These are phyloP conservation scores for Philhelius pedissequus DNA, from an alignment of 2,888 invertebrate genomes.

Conservation along the genomic window DNA sequence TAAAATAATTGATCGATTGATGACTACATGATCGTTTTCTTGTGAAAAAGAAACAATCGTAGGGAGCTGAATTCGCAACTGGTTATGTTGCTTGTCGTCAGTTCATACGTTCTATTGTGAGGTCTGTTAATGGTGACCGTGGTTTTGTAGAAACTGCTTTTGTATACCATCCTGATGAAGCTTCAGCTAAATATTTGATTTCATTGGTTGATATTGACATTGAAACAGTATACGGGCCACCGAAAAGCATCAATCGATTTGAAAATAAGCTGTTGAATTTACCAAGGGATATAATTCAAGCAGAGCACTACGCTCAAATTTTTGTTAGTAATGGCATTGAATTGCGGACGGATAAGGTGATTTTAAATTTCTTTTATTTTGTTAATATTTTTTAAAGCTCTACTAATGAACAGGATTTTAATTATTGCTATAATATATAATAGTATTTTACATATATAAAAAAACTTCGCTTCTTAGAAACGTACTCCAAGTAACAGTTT, in stretches of 20 bases:
- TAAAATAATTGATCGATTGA: conserved; percentile 31
- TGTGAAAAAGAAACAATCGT: conserved; percentile 33
- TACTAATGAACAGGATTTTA: too few relatives aligned
- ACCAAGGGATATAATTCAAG: conserved; percentile 60
- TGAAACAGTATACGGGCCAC: conserved; percentile 64
- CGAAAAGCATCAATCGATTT: conserved; percentile 54
- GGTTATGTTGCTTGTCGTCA: conserved; percentile 56
- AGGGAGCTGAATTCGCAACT: conserved; percentile 27
- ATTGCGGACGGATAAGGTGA: conserved; percentile 16
- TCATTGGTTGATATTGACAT: conserved; percentile 67
- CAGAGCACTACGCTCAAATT: conserved; percentile 53
- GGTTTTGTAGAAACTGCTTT: conserved; percentile 66
- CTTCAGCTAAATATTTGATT: conserved; percentile 61
- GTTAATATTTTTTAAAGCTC: too few relatives aligned
- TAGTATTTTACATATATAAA: too few relatives aligned
- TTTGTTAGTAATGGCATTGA: conserved; percentile 25
- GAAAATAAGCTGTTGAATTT: conserved; percentile 65
- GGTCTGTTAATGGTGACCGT: conserved; percentile 59
- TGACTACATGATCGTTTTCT: conserved; percentile 46
- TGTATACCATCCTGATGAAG: conserved; percentile 63
- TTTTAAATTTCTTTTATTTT: background rate
- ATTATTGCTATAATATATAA: too few relatives aligned
- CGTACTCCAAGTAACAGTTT: too few relatives aligned
- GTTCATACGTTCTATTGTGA: conserved; percentile 61
- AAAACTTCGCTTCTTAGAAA: too few relatives aligned